Conservation (phyloP, 2,888 invertebrate species). For the Acleris emargana region DNA sequence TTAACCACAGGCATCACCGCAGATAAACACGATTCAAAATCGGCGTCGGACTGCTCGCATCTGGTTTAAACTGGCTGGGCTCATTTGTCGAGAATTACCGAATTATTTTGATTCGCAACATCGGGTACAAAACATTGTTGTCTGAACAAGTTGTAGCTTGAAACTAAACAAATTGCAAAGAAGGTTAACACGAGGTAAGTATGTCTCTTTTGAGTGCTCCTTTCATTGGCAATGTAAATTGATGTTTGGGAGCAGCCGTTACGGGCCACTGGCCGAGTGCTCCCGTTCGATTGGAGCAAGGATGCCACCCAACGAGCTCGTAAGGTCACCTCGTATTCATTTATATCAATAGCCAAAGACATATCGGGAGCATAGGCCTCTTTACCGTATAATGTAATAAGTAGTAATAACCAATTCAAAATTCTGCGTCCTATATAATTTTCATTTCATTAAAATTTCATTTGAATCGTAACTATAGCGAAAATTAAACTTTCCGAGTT, state of each 20-base stretch:
- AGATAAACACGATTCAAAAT: constrained; percentile 32
- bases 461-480: too few species aligned
- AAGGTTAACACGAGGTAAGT: not conserved
- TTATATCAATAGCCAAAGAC: constrained; percentile 37
- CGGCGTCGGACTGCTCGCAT: constrained; percentile 22
- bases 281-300: constrained; percentile 58
- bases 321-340: constrained; percentile 56
- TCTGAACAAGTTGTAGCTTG: too few species aligned
- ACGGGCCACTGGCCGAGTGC: constrained; percentile 47
- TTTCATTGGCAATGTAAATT: constrained; percentile 7
- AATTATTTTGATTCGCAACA: too few species aligned
- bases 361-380: constrained; percentile 15
- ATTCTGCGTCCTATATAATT: too few species aligned
- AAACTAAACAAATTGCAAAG: too few species aligned
- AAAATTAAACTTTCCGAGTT: too few species aligned
- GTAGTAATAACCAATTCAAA: too few species aligned
- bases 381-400: too few species aligned
- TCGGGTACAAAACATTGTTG: too few species aligned
- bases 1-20: constrained; percentile 10
- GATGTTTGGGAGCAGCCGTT: constrained; percentile 28
- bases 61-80: constrained; percentile 27
- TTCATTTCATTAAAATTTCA: too few species aligned
- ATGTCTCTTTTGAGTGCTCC: not conserved
- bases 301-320: constrained; percentile 58
- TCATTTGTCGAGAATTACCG: not conserved